phyloP scores from a whole-genome alignment of 2,888 invertebrate genomes.

The Troilus luridus region DNA sequence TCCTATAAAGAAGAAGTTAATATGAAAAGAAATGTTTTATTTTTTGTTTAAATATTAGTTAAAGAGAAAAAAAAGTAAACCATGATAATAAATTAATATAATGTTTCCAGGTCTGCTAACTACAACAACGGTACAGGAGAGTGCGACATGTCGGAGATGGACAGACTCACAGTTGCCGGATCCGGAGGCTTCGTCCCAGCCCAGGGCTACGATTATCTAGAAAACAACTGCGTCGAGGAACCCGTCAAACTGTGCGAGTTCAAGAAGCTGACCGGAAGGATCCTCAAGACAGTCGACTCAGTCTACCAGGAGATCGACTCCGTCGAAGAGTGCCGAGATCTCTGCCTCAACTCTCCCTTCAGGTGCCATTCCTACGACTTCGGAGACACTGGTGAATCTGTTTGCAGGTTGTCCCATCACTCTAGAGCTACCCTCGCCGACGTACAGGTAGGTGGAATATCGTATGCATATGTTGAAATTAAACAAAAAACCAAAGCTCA shows the following conservation, averaged over 20 bases:
- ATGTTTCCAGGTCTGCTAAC: conserved; percentile 84
- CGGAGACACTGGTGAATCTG: conserved; percentile 93
- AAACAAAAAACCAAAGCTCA: not conserved
- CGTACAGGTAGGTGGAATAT: conserved; percentile 77
- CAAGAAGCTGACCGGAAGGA: conserved; percentile 88
- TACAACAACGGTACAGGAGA: conserved; percentile 88
- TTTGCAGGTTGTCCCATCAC: conserved; percentile 93
- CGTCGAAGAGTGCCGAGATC: conserved; percentile 88
- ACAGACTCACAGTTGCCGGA: conserved; percentile 89
- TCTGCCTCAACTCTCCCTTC: conserved; percentile 91
- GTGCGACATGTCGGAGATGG: conserved; percentile 92
- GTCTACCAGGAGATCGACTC: conserved; percentile 93
- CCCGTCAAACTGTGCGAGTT: conserved; percentile 96
- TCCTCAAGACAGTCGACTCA: conserved; percentile 93
- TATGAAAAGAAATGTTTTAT: not conserved
- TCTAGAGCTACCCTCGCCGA: conserved; percentile 89
- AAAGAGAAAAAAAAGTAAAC: not conserved
- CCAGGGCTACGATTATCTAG: conserved; percentile 82
- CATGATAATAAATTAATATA: not conserved
- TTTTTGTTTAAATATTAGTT: not conserved
- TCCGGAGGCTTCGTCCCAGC: conserved; percentile 80
- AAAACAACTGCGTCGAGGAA: conserved; percentile 94
- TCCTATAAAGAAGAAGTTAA: not conserved
- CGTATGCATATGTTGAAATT: not conserved
- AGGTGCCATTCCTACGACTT: conserved; percentile 94